Base-by-base conservation (phyloP, 2,797 vertebrate species). In the Dendrocincla fuliginosa region DNA sequence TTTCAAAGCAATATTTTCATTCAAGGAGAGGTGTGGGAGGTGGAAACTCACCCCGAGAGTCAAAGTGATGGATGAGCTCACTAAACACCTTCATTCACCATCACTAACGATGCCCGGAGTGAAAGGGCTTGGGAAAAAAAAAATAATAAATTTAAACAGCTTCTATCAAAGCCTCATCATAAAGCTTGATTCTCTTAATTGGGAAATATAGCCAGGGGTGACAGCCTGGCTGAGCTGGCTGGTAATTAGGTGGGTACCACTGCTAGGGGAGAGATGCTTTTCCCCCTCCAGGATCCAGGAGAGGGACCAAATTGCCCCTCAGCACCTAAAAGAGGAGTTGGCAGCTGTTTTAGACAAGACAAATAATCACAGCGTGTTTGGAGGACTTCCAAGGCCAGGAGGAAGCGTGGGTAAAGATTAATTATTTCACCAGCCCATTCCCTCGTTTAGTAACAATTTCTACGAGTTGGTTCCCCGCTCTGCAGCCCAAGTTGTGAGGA, bases 1-100 rank as follows among this genome's bases (percentile, higher is more conserved):
- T 75, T 90, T 64, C 41, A 70, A 80, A 81, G 53, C 37, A 3
- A 28, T 23, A 16, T 50, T 92, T 49, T 64, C 50, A 8, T 15
- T 46, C 61, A 33, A 28, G 81, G 84, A 42, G 60, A 87, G 53
- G 49, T 0, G 8, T 4, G 10, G 87, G 75, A 89, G 63, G 68
- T 91, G 71, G 71, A 59, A 87, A 83, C 39, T 87, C 23, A 4
- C 17, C 70, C 55, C 3, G 1, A 68, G 53, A 22, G 44, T 8
- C 10, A 1, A 15, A 81, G 56, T 61, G 88, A 75, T 82, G 88
- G 90, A 93, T 89, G 95, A 81, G 86, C 90, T 93, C 86, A 71
- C 86, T 46, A 7, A 92, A 68, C 77, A 87, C 91, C 84, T 93
- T 68, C 82, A 53, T 77, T 94, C 78, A 61, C 53, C 42, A 18